A percentile compares a stretch with the other conserved stretches of the same genome.
Conservation (phyloP, 2,113 vertebrate genomes). For the Halcyon senegalensis region DNA sequence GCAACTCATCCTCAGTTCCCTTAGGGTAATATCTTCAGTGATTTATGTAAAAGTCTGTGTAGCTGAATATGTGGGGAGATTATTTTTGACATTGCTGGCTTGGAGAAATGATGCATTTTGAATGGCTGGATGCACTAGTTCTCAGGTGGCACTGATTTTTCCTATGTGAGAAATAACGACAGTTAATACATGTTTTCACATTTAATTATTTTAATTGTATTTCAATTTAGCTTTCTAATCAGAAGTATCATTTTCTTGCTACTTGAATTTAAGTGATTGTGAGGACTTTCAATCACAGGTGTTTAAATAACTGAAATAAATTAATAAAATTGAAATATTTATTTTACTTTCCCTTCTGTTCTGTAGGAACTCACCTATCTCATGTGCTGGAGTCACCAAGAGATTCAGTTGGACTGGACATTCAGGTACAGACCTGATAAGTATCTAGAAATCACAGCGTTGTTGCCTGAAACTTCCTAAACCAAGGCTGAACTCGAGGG, state of each 20-base stretch:
- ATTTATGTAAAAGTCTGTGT: constrained; percentile 48
- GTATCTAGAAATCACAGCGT: neutral
- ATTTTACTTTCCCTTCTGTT: neutral
- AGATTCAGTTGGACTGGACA: neutral
- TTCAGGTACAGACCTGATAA: neutral
- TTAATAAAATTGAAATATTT: neutral
- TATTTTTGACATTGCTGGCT: constrained; percentile 43
- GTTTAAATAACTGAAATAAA: constrained; percentile 2
- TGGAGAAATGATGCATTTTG: constrained; percentile 13
- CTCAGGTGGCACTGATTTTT: constrained; percentile 17
- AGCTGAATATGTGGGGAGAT: constrained; percentile 36
- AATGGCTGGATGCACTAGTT: neutral
- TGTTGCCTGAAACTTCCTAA: neutral
- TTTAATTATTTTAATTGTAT: constrained; percentile 46
- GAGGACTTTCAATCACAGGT: constrained; percentile 9
- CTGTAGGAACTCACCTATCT: neutral
- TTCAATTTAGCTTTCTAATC: constrained; percentile 38
- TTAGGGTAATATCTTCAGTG: constrained; percentile 32
- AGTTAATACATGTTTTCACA: constrained; percentile 15
- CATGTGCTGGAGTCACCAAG: neutral
- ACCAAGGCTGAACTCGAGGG: neutral
- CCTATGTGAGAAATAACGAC: neutral
- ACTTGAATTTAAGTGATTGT: constrained; percentile 32
- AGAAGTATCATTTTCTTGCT: constrained; percentile 44
- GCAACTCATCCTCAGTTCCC: constrained; percentile 23